Evolutionary conservation across 2,888 invertebrate species (phyloP).

Genomic region (Griposia aprilina): DNA sequence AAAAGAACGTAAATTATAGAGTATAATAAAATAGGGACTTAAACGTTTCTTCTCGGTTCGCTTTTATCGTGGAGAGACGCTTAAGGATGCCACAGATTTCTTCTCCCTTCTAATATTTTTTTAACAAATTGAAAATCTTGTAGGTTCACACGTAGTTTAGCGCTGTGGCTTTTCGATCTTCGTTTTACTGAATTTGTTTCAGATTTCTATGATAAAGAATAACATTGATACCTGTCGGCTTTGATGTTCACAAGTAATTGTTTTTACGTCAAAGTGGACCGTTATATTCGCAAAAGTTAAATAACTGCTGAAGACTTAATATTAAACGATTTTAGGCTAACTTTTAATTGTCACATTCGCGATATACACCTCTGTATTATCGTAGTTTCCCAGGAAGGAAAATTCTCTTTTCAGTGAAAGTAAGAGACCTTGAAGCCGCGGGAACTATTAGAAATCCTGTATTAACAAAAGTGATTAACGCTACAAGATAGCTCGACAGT

Average conservation of each 20-base stretch:
- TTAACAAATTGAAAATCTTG: slow-evolving; percentile 58
- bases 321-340: neutral
- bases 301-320: neutral
- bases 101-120: slow-evolving; percentile 49
- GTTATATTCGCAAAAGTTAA: neutral
- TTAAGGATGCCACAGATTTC: slow-evolving; percentile 68
- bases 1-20: slow-evolving; percentile 71
- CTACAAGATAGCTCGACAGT: neutral
- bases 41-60: slow-evolving; percentile 75
- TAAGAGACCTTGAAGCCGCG: neutral
- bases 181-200: slow-evolving; percentile 19
- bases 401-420: neutral
- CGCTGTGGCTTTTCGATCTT: slow-evolving; percentile 17
- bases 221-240: neutral
- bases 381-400: neutral
- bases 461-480: neutral
- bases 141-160: slow-evolving; percentile 26
- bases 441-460: neutral
- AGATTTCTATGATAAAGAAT: slow-evolving; percentile 28
- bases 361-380: neutral
- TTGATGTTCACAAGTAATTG: neutral
- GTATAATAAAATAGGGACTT: slow-evolving; percentile 76
- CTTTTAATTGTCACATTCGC: neutral
- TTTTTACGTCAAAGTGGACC: neutral
- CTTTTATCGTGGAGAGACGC: slow-evolving; percentile 69